Evolutionary conservation across 1,140 invertebrate genomes (phyloP), one percentile per base, ranked within the genome.

Genomic region (Drosophila chauvacae): DNA sequence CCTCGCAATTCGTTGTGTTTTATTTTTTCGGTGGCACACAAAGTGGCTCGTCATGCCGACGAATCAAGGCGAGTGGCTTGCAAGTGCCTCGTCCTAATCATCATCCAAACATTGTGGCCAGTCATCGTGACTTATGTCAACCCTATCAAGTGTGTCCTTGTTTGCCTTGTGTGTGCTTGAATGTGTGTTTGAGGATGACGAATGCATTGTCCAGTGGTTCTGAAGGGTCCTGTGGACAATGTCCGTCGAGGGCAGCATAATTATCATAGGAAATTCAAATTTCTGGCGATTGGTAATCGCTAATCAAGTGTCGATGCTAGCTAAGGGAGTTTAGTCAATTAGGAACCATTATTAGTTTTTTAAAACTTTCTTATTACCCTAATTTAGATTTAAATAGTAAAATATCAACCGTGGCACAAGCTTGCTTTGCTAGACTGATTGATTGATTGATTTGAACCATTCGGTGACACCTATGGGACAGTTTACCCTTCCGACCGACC

Each of bases 121-220:
- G 70, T 73, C 70, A 73, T 73, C 30, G 55, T 72, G 70, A 60
- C 66, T 72, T 72, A 44, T 73, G 70, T 73, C 68, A 73, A 72
- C 70, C 45, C 55, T 47, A 72, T 73, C 70, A 73, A 73, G 66
- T 72, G 45, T 73, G 70, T 73, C 70, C 68, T 72, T 60, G 70
- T 61, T 30, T 11, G 13, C 13, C 18, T 23, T 37, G 35, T 64
- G 28, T n/a, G 44, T 37, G 35, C 47, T 16, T 30, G 42, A 26
- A 3, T 59, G n/a, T 9, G 37, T 42, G 5, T 47, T 14, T 35
- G 20, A 56, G 68, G 30, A 72, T 28, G 70, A 37, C 53, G 42
- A 42, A 35, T 39, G 30, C 14, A 51, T 33, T 72, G 66, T 39
- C 55, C 37, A 28, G 30, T 20, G 66, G 35, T 37, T 37, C 42